These are phyloP conservation scores for Coendou prehensilis DNA, from an alignment of 2,797 vertebrate species.

Conservation along the genomic window DNA sequence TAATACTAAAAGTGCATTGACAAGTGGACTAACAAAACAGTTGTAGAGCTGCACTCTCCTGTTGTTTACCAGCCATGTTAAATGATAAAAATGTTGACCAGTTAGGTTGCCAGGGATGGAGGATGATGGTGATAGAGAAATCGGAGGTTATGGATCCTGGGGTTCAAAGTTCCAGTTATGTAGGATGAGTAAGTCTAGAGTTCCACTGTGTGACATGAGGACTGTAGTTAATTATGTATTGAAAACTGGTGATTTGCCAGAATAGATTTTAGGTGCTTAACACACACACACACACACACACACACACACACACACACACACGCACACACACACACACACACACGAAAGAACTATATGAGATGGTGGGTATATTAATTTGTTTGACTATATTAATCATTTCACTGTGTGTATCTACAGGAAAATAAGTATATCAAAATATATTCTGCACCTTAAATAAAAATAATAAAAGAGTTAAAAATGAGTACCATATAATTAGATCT, in stretches of 20 bases:
- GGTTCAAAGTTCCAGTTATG: no score
- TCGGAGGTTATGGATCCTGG: neutral
- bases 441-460: neutral
- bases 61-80: neutral
- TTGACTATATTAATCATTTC: neutral
- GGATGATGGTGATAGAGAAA: neutral
- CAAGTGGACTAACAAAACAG: neutral
- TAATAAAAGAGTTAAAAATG: neutral
- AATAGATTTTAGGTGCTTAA: neutral
- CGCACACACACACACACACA: neutral
- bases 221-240: neutral
- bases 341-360: neutral
- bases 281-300: neutral
- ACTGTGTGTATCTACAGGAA: neutral
- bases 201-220: neutral
- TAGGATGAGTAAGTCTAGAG: neutral
- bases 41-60: neutral
- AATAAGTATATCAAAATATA: neutral
- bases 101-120: neutral
- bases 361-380: neutral
- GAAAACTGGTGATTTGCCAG: neutral
- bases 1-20: neutral
- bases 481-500: neutral
- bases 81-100: neutral
- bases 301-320: neutral